Evolutionary conservation across 2,113 vertebrate genomes (phyloP).

Genomic region (Tauraco erythrolophus): DNA sequence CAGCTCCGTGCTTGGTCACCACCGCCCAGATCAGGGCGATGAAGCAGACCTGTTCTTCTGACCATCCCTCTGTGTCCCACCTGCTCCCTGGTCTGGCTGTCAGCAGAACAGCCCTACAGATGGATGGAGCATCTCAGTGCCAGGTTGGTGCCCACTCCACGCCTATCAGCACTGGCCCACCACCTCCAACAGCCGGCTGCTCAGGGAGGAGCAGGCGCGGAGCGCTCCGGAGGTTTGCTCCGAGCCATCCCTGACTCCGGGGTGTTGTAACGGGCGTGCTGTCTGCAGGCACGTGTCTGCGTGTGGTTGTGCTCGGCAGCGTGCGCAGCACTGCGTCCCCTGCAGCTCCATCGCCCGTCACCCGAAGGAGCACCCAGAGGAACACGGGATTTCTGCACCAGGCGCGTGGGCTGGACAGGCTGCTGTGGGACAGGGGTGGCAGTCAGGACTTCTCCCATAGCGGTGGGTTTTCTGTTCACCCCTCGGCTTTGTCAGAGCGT

Average conservation of each 20-base stretch:
- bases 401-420: not conserved
- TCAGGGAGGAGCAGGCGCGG: not conserved
- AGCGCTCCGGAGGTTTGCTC: not conserved
- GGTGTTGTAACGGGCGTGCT: too few species aligned
- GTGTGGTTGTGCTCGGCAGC: fast-evolving
- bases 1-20: not conserved
- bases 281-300: too few species aligned
- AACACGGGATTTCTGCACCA: not conserved
- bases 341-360: not conserved
- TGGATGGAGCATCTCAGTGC: not conserved
- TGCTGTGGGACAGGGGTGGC: not conserved
- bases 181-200: fast-evolving
- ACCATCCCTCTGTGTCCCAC: not conserved
- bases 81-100: not conserved
- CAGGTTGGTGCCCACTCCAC: not conserved
- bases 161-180: fast-evolving
- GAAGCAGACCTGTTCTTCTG: too few species aligned
- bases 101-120: not conserved
- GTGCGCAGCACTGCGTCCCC: fast-evolving
- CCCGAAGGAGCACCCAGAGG: not conserved
- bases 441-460: not conserved
- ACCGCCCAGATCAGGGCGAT: not conserved
- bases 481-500: too few species aligned
- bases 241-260: not conserved
- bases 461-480: not conserved